Conservation (phyloP, 2,888 invertebrate genomes). For the Drosophila suboccidentalis region DNA sequence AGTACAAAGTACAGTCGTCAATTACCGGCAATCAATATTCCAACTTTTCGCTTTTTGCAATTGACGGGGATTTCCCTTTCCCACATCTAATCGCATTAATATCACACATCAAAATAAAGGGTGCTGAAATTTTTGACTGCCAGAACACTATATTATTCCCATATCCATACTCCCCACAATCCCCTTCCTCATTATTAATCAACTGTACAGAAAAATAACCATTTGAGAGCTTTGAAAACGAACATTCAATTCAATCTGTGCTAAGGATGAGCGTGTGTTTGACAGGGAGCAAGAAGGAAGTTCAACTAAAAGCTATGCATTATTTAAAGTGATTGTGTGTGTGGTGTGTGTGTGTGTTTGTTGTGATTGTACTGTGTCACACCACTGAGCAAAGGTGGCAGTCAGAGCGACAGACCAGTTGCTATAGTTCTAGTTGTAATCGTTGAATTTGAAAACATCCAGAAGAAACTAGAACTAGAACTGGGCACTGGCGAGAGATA, state of each 20-base stretch:
- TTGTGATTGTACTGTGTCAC: conserved; percentile 20
- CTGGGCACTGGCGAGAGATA: conserved; percentile 11
- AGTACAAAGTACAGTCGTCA: background rate
- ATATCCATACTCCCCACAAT: background rate
- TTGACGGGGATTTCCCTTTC: conserved; percentile 7
- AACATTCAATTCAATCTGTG: conserved; percentile 1
- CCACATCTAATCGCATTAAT: conserved; percentile 33
- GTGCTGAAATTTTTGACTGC: conserved; percentile 22
- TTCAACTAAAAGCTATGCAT: conserved; percentile 45
- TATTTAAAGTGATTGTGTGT: conserved; percentile 22
- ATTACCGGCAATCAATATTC: conserved; percentile 29
- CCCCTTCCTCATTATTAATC: conserved; percentile 26
- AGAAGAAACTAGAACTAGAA: conserved; percentile 21
- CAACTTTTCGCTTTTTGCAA: conserved; percentile 44
- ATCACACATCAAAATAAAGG: conserved; percentile 45
- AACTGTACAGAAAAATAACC: conserved; percentile 48
- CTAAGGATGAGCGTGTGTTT: background rate
- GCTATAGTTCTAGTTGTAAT: conserved; percentile 26
- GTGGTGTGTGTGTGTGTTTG: conserved; percentile 6
- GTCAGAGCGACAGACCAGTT: conserved; percentile 17
- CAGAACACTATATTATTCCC: background rate
- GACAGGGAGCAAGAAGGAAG: background rate
- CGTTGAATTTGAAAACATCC: background rate
- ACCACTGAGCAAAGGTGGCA: conserved; percentile 48
- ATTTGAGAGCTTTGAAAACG: conserved; percentile 22